Base-by-base conservation (phyloP, 2,888 invertebrate genomes). In the Chironomus riparius region DNA sequence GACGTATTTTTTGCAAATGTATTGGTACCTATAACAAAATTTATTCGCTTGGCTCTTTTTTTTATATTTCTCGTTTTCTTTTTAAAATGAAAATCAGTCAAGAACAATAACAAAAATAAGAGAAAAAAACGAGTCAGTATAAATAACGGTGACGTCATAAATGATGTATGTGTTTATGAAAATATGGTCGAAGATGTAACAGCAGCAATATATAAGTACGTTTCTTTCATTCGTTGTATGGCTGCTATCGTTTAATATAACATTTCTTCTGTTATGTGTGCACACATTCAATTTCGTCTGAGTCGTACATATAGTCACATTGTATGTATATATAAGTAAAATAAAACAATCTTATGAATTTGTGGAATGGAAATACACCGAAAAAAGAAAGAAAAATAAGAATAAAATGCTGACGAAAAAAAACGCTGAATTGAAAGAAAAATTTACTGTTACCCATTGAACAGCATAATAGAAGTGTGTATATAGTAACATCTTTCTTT, bases 141-240 rank as follows among this genome's bases (percentile, higher is more conserved):
- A 68, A 68, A 68, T 68, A 70, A 71, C 71, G 56, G 47, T 71
- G 71, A 71, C 71, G 71, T 71, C 71, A 71, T 18, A 56, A 47
- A 71, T 56, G 71, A 71, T 71, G 50, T 21, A 15, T 28, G 28
- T 68, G 28, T 21, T 38, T 28, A n/a, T 28, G 22, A 65, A 12
- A 65, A 22, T 65, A 38, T 13, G 13, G 70, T 47, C 70, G 70
- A 70, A 47, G 70, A 70, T 70, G 21, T 65, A 65, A 65, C 24
- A 65, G 13, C 24, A 22, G 21, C 24, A 24, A 38, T 38, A 68
- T 68, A 68, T 28, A 24, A 68, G 28, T 24, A 68, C 68, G 47
- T 47, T 70, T 47, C 12, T 70, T 70, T 12, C 24, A 65, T 22
- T 65, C 21, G 21, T 65, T 65, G 18, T 21, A 21, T 24, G 21